Evolutionary conservation across 2,888 invertebrate species (phyloP), one percentile per base, ranked within the genome.

Genomic region (Conops quadrifasciatus): DNA sequence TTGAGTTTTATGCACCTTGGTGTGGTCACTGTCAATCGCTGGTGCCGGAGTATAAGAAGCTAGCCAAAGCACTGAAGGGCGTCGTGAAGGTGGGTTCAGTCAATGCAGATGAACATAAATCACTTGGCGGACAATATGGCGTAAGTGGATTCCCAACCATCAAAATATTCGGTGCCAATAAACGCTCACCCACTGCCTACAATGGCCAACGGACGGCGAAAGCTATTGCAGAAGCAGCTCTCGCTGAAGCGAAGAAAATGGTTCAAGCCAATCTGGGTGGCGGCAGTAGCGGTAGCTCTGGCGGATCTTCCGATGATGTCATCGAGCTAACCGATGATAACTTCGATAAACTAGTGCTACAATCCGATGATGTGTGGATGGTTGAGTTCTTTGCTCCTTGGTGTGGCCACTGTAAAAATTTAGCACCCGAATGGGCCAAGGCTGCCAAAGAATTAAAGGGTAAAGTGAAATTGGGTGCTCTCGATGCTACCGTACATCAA

Each of bases 331-430:
- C 98, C 0, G 98, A 99, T 84, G 90, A 92, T 75, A 99, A 99
- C 88, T 99, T 99, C 86, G 94, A 97, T 76, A 92, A 94, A 84
- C 86, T 93, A 69, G 98, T 99, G 19, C 84, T 98, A 77, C 89
- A 95, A 78, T 96, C 96, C 63, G 95, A 98, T 19, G 98, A 98
- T 82, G 89, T 97, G 85, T 98, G 98, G 97, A 87, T 99, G 77
- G 96, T 99, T 1, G 98, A 98, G 87, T 98, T 99, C 89, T 98
- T 91, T 86, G 98, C 98, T 7, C 95, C 95, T 0, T 97, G 97
- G 94, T 97, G 97, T 85, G 96, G 97, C 5, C 97, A 97, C 86
- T 97, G 97, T 87, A 98, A 98, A 88, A 96, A 93, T 83, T 88
- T 99, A 68, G 98, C 94, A 69, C 98, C 98, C 0, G 94, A 97